These are phyloP conservation scores for Sminthopsis crassicaudata DNA, from an alignment of 2,113 vertebrate species.

Conservation along the genomic window DNA sequence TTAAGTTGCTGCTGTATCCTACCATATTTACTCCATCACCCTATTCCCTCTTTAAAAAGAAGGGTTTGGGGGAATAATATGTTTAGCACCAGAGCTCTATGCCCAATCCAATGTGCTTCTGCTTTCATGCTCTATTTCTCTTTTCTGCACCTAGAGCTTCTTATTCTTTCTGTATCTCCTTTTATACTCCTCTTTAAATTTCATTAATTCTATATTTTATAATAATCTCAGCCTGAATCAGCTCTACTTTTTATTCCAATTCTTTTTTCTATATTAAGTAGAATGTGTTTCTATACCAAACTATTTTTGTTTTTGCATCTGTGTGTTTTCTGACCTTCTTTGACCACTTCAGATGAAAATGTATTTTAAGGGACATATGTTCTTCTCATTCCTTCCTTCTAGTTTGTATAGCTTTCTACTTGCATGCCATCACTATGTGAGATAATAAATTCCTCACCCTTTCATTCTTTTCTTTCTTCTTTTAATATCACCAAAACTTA, in stretches of 20 bases:
- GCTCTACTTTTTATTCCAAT: neutral
- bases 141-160: neutral
- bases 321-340: neutral
- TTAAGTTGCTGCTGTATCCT: neutral
- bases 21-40: neutral
- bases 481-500: neutral
- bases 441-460: neutral
- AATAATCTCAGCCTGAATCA: neutral
- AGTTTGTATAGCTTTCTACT: neutral
- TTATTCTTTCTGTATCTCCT: neutral
- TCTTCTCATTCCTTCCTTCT: neutral
- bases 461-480: neutral
- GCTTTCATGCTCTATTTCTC: neutral
- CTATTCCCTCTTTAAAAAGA: neutral
- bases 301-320: neutral
- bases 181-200: neutral
- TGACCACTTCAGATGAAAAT: neutral
- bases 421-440: neutral
- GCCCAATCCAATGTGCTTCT: neutral
- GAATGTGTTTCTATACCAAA: neutral
- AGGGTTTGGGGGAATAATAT: neutral
- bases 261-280: neutral
- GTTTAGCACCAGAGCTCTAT: neutral
- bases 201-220: neutral
- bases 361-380: neutral